Evolutionary conservation across 2,797 vertebrate genomes (phyloP), one percentile per base, ranked within the genome.

Genomic region (Sebastes jordani): DNA sequence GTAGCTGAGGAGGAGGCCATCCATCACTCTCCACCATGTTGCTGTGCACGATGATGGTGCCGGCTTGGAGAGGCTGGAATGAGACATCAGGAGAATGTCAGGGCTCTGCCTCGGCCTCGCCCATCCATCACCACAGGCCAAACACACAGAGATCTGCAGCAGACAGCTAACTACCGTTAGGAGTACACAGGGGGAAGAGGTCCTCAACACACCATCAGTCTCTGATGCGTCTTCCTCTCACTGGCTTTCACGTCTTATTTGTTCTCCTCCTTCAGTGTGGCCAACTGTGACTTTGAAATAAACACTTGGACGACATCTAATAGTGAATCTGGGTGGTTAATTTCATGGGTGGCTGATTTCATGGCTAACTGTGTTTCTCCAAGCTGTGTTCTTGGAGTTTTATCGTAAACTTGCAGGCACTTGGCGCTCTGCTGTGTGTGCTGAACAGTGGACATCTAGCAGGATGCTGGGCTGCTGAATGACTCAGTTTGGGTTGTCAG

Each of bases 1-100:
- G 86, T 76, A 74, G 83, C 81, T 34, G 82, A 86, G 46, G 74
- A 49, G 36, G 67, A 80, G 73, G 73, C 81, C 79, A 94, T 92
- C 75, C 84, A 91, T 94, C 91, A 93, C 71, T 83, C 80, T 68
- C 59, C 72, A 73, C 69, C 11, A 18, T 42, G 70, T 76, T 80
- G 63, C 83, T 63, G 84, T 71, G 81, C 74, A 49, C 9, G 46
- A 73, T 7, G 78, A 77, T 63, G 77, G 68, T 78, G 84, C 68
- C 27, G 36, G 80, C 63, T 64, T 18, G 74, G 69, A 84, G 75
- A 80, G 49, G 76, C 70, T 83, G 81, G 87, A 93, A 80, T 89
- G 92, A 93, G 92, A 92, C 92, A 85, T 94, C 89, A 90, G 83
- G 86, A 87, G 85, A 93, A 89, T 88, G 89, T 91, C 83, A 63